Evolutionary conservation across 2,888 invertebrate genomes (phyloP).

Genomic region (Eudiplozoon nipponicum): DNA sequence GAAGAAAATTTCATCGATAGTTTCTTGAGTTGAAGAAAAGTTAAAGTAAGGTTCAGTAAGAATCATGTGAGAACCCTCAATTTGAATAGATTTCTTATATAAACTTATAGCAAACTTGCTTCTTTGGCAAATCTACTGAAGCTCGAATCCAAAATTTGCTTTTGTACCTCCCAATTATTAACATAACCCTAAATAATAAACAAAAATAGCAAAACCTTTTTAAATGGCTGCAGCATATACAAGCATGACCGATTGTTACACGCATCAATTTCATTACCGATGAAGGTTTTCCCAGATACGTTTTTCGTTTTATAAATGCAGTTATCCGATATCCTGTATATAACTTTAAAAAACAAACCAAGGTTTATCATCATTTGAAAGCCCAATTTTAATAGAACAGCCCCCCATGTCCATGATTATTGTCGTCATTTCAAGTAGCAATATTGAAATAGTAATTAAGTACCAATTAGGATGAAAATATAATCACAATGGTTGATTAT

Average conservation of each 20-base stretch:
- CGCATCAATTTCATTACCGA: conserved; percentile 71
- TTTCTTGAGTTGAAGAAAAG: conserved; percentile 61
- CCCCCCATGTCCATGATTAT: conserved; percentile 1
- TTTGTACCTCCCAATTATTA: conserved; percentile 75
- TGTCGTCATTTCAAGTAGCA: too few relatives aligned
- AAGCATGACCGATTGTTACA: conserved; percentile 74
- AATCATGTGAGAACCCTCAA: conserved; percentile 41
- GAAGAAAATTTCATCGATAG: conserved; percentile 70
- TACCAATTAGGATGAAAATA: too few relatives aligned
- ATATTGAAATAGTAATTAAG: too few relatives aligned
- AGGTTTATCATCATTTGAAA: not conserved
- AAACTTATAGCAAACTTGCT: not conserved
- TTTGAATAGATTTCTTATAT: conserved; percentile 19
- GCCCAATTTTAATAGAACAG: not conserved
- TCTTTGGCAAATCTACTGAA: conserved; percentile 34
- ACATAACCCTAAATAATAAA: too few relatives aligned
- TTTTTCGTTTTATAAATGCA: conserved; percentile 90
- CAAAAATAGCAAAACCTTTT: too few relatives aligned
- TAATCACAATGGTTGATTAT: too few relatives aligned
- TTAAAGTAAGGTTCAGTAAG: conserved; percentile 76
- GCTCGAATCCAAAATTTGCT: conserved; percentile 68
- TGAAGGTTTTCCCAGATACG: conserved; percentile 59
- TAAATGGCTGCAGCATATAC: conserved; percentile 63
- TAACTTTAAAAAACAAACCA: not conserved
- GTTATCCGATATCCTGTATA: conserved; percentile 31